Conservation (phyloP, 2,113 vertebrate genomes). For the Etheostoma cragini region DNA sequence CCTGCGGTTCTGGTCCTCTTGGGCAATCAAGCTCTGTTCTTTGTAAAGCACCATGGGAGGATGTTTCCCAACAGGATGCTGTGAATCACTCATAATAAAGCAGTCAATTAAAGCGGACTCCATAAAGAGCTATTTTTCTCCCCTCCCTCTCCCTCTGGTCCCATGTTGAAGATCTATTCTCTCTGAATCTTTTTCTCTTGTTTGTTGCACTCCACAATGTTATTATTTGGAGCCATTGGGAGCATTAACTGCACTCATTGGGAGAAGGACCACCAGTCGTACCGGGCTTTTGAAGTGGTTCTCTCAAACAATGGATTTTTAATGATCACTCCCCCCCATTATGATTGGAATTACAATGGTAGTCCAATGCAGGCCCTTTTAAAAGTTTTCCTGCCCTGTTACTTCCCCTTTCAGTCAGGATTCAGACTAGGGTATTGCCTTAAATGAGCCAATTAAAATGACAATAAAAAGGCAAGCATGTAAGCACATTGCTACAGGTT, state of each 20-base stretch:
- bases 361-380: background rate
- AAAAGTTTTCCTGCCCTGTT: background rate
- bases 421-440: background rate
- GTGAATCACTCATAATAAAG: conserved; percentile 58
- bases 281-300: conserved; percentile 74
- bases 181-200: conserved; percentile 29
- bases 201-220: conserved; percentile 36
- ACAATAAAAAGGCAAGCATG: background rate
- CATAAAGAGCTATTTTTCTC: conserved; percentile 42
- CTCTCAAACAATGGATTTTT: conserved; percentile 76
- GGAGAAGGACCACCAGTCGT: conserved; percentile 58
- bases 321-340: conserved; percentile 60
- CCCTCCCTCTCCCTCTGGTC: conserved; percentile 5
- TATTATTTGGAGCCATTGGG: conserved; percentile 67
- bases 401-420: background rate
- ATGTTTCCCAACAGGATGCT: conserved; percentile 28
- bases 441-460: background rate
- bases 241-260: conserved; percentile 76
- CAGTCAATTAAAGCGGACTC: conserved; percentile 47
- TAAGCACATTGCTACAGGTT: too few relatives aligned
- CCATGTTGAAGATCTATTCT: conserved; percentile 41
- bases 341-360: conserved; percentile 21
- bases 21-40: conserved; percentile 46
- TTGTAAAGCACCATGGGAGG: conserved; percentile 38
- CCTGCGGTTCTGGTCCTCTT: conserved; percentile 16